phyloP scores from a whole-genome alignment of 2,113 vertebrate species.

The Oreocharis arfaki region DNA sequence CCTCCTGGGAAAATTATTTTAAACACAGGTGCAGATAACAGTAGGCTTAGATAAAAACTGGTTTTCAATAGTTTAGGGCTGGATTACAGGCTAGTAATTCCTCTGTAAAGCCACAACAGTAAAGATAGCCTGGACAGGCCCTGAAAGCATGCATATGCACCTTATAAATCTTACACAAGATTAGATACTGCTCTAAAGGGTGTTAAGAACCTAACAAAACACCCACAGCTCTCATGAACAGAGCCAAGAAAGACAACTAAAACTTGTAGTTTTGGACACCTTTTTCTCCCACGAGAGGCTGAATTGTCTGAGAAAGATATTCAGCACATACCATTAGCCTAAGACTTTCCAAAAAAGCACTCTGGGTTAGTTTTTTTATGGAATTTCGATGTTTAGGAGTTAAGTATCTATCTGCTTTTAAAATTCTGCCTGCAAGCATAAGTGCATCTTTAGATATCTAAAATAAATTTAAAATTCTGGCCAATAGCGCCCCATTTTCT shows the following conservation, averaged over 20 bases:
- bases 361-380: not conserved
- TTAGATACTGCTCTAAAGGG: not conserved
- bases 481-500: not conserved
- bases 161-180: not conserved
- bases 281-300: not conserved
- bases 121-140: not conserved
- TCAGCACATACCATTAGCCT: not conserved
- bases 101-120: not conserved
- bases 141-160: not conserved
- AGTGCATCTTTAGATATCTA: not conserved
- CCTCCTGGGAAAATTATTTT: constrained; percentile 39
- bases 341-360: not conserved
- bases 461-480: not conserved
- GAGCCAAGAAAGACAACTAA: not conserved
- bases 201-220: not conserved
- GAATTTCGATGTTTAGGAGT: not conserved
- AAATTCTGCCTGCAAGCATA: not conserved
- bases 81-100: not conserved
- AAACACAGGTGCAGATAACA: constrained; percentile 14
- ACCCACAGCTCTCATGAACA: not conserved
- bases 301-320: not conserved
- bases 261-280: not conserved
- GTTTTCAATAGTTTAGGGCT: not conserved
- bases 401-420: not conserved
- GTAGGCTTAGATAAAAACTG: constrained; percentile 2